A percentile compares a stretch with the other conserved stretches of the same genome.
Evolutionary conservation across 2,888 invertebrate genomes (phyloP).

Genomic region (Prionchulus punctatus): DNA sequence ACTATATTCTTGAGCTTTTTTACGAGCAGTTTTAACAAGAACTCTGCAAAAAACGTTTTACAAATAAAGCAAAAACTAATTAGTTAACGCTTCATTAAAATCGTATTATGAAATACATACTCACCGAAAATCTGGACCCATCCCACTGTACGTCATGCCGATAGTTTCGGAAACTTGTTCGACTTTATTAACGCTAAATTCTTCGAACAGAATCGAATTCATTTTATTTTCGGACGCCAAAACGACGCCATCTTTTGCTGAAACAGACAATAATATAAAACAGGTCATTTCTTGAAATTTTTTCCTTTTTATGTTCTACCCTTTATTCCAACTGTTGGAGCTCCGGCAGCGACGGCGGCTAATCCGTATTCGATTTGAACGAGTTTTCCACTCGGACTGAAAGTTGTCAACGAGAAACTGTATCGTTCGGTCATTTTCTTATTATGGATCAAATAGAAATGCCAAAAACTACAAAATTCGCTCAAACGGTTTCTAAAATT

Average conservation of each 20-base stretch:
- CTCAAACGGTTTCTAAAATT: too few relatives aligned
- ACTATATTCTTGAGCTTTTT: slow-evolving; percentile 85
- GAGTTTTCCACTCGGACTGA: slow-evolving; percentile 91
- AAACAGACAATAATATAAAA: slow-evolving; percentile 12
- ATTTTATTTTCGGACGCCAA: slow-evolving; percentile 97
- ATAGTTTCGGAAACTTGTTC: slow-evolving; percentile 85
- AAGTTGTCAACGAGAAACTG: slow-evolving; percentile 79
- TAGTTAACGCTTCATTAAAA: neutral
- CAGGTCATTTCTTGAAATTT: neutral
- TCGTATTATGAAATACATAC: too few relatives aligned
- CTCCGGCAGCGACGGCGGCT: slow-evolving; percentile 93
- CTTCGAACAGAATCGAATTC: slow-evolving; percentile 86
- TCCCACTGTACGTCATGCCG: slow-evolving; percentile 88
- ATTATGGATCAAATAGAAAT: neutral
- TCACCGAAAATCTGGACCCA: slow-evolving; percentile 44
- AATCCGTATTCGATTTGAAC: slow-evolving; percentile 99
- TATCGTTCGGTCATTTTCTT: slow-evolving; percentile 59
- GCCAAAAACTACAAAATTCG: neutral
- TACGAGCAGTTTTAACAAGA: slow-evolving; percentile 72
- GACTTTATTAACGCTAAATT: slow-evolving; percentile 87
- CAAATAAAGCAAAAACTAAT: neutral
- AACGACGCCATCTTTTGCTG: slow-evolving; percentile 92
- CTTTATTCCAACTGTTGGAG: slow-evolving; percentile 95
- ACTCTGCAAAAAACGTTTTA: slow-evolving; percentile 34
- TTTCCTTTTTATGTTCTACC: too few relatives aligned